Conservation (phyloP, 2,888 invertebrate genomes). For the Apamea monoglypha region DNA sequence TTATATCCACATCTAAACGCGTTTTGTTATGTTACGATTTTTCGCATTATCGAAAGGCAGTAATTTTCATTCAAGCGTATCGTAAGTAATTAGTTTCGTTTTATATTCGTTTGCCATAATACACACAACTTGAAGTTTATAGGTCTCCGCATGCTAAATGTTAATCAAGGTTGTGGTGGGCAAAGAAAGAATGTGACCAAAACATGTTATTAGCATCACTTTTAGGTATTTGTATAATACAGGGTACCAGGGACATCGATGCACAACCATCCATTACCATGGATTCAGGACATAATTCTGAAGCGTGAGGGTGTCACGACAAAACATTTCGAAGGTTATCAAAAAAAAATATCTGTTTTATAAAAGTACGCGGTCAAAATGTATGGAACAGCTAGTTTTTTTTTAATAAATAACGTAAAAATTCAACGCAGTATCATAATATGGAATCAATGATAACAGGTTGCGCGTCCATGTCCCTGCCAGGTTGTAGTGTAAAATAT, state of each 20-base stretch:
- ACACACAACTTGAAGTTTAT: background rate
- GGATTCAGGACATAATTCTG: background rate
- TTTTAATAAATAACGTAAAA: too few relatives aligned
- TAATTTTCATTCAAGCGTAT: constrained; percentile 47
- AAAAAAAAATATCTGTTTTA: background rate
- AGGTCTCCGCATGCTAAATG: background rate
- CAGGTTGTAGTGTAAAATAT: too few relatives aligned
- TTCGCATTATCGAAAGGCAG: constrained; percentile 41
- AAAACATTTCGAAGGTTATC: background rate
- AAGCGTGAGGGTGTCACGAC: too few relatives aligned
- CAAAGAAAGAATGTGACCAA: background rate
- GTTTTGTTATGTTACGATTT: constrained; percentile 31
- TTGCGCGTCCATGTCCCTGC: too few relatives aligned
- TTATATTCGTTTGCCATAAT: constrained; percentile 24
- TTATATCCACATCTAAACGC: background rate
- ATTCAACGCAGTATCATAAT: too few relatives aligned
- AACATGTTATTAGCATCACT: background rate
- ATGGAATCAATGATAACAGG: too few relatives aligned
- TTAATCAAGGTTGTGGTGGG: constrained; percentile 4
- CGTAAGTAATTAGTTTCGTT: constrained; percentile 53
- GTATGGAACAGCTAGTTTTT: background rate
- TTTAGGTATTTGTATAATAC: background rate
- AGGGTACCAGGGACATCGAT: too few relatives aligned
- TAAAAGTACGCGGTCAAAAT: background rate
- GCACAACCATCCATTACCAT: too few relatives aligned